phyloP scores from a whole-genome alignment of 2,113 vertebrate genomes.

The Pseudolaguvia tuberculata region DNA sequence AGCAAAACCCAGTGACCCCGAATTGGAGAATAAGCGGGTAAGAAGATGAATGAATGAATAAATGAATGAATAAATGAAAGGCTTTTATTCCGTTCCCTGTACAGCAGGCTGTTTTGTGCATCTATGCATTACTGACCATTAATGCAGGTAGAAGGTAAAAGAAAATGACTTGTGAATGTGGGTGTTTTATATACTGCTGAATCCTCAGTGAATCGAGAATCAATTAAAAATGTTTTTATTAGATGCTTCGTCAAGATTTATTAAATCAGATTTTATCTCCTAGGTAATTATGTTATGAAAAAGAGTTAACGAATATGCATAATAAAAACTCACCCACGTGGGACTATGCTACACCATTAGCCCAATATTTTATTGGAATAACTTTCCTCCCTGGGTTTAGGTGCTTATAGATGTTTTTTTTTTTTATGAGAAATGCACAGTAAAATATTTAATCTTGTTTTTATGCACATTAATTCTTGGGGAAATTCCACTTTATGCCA shows the following conservation, averaged over 20 bases:
- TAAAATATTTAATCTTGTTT: neutral
- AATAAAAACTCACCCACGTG: neutral
- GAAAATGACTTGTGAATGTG: neutral
- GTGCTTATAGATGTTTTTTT: neutral
- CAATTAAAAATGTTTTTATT: neutral
- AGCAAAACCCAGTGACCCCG: no score
- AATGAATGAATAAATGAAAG: no score
- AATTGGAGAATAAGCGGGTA: no score
- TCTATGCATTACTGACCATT: neutral
- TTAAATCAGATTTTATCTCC: neutral
- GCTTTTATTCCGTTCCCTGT: no score
- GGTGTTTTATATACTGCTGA: neutral
- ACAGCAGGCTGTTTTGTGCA: neutral
- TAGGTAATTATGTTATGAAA: slow-evolving; percentile 6
- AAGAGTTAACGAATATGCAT: slow-evolving; percentile 2
- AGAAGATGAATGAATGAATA: no score
- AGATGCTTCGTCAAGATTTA: neutral
- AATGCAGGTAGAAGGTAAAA: neutral
- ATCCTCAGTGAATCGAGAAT: neutral
- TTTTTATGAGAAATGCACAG: neutral
- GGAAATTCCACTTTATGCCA: neutral
- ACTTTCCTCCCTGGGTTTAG: neutral
- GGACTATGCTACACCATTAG: neutral
- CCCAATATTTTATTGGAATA: slow-evolving; percentile 12
- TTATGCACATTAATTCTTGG: neutral